These are phyloP conservation scores for Anser brachyrhynchus DNA, from an alignment of 2,113 vertebrate genomes.

Conservation along the genomic window DNA sequence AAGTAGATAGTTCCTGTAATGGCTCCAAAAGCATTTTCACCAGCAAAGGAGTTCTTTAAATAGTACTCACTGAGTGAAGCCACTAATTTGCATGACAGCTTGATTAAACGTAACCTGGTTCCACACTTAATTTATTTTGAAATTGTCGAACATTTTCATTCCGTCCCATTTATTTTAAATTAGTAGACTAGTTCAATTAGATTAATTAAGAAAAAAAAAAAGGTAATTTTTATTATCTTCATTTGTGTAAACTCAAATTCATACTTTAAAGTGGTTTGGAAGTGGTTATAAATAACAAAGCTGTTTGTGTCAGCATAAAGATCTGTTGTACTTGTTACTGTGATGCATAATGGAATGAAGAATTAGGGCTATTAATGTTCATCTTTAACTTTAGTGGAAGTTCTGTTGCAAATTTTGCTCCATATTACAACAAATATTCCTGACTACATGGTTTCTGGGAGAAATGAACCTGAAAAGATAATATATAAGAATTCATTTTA, in stretches of 20 bases:
- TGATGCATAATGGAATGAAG: background rate
- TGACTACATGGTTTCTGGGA: accelerated
- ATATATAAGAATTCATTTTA: accelerated
- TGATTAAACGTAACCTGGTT: constrained; percentile 39
- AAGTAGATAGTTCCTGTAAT: background rate
- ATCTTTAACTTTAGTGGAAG: background rate
- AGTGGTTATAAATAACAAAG: background rate
- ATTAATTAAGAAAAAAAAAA: background rate
- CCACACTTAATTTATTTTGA: constrained; percentile 50
- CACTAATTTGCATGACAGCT: constrained; percentile 32
- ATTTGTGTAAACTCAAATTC: background rate
- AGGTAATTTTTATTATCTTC: background rate
- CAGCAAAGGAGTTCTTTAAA: constrained; percentile 4
- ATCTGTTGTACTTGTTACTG: background rate
- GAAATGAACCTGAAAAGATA: background rate
- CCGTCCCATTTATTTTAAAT: constrained; percentile 16
- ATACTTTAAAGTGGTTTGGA: background rate
- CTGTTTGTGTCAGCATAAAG: background rate
- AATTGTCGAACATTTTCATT: constrained; percentile 10
- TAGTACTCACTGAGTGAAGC: background rate
- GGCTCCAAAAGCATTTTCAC: background rate
- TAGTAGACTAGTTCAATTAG: background rate
- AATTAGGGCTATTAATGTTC: background rate
- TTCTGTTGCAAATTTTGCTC: background rate
- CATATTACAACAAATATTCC: accelerated